Conservation (phyloP, 2,113 vertebrate genomes). For the Trinectes maculatus region DNA sequence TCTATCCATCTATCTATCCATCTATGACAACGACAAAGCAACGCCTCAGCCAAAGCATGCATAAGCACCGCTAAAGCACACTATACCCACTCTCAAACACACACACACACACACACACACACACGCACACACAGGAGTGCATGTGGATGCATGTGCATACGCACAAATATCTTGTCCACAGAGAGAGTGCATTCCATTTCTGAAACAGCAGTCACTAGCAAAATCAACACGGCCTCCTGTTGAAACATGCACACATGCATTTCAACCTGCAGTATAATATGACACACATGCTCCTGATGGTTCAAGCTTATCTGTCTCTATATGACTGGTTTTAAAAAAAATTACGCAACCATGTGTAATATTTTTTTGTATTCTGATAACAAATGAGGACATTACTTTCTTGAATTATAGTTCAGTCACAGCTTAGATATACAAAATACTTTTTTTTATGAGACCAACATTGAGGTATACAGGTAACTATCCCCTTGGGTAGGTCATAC, state of each 20-base stretch:
- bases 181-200: conserved; percentile 32
- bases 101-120: neutral
- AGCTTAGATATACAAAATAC: too few relatives aligned
- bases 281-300: neutral
- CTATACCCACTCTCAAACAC: conserved; percentile 19
- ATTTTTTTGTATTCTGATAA: too few relatives aligned
- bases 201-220: conserved; percentile 16
- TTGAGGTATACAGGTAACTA: too few relatives aligned
- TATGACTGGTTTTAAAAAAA: too few relatives aligned
- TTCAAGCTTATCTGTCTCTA: too few relatives aligned
- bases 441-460: too few relatives aligned
- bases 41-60: conserved; percentile 57
- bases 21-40: conserved; percentile 48
- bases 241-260: conserved; percentile 30
- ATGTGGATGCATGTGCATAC: neutral
- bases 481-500: too few relatives aligned
- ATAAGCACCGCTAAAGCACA: conserved; percentile 40
- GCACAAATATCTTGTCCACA: neutral
- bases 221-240: conserved; percentile 39
- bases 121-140: neutral
- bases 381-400: too few relatives aligned
- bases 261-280: neutral
- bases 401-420: too few relatives aligned
- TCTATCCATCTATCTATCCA: neutral
- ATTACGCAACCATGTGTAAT: too few relatives aligned